Evolutionary conservation across 2,888 invertebrate genomes (phyloP).

Genomic region (Eudemis profundana): DNA sequence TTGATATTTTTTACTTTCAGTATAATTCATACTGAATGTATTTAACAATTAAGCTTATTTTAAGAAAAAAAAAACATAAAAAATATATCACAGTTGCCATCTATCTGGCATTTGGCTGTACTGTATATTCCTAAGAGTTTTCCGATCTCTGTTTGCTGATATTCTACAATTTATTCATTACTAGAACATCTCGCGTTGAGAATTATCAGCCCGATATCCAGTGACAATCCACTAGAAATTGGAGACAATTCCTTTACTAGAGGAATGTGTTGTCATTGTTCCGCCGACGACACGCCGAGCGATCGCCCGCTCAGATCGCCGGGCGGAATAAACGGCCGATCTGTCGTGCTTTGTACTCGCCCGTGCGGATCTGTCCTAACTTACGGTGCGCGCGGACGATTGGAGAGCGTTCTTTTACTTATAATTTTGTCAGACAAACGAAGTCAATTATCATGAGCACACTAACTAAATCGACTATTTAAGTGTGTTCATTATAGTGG

Average conservation of each 20-base stretch:
- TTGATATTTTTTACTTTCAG: no score
- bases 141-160: no score
- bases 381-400: constrained; percentile 50
- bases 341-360: constrained; percentile 65
- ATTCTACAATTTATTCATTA: not conserved
- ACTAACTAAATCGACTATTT: no score
- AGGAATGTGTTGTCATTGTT: constrained; percentile 40
- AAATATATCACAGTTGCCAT: not conserved
- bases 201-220: not conserved
- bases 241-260: constrained; percentile 23
- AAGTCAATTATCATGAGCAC: no score
- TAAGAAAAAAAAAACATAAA: no score
- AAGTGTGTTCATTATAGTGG: no score
- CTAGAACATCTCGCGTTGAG: not conserved
- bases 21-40: no score
- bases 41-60: no score
- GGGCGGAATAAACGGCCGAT: constrained; percentile 70
- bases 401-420: constrained; percentile 48
- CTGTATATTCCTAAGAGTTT: no score
- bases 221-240: constrained; percentile 26
- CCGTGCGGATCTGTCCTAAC: constrained; percentile 61
- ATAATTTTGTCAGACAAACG: no score
- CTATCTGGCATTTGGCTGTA: not conserved
- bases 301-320: constrained; percentile 56
- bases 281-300: constrained; percentile 44